Base-by-base conservation (phyloP, 2,888 invertebrate species). In the Helobdella robusta region DNA sequence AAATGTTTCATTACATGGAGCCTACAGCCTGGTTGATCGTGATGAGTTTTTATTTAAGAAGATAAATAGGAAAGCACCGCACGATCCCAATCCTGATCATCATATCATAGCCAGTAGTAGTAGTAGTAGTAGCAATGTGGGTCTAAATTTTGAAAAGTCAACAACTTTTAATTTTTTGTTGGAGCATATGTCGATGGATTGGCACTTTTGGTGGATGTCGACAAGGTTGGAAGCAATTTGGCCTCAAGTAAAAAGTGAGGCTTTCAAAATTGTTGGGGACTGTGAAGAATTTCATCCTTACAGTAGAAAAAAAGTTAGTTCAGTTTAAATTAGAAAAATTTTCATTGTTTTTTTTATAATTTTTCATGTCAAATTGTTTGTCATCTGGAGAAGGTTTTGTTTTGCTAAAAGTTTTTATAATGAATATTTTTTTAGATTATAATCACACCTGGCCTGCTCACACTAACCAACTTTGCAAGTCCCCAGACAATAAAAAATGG, bases 161-260 rank as follows among this genome's bases (percentile, higher is more conserved):
- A 59, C 59, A 5, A 59, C 36, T 8, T 34, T 35, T 20, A 35
- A 11, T 20, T 35, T 5, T 5, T 44, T 54, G 8, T 48, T 66
- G 34, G 30, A 25, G 18, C 52, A 61, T 23, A 34, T 66, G 60
- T 56, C 40, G 6, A 34, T 30, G 11, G 30, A 59, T 30, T 66
- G 66, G 66, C 63, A 50, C 20, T 66, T 62, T 48, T 61, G 61
- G 64, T 66, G 66, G 66, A 66, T 66, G 15, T 56, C 56, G 40
- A 32, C 20, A 3, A 44, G 64, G 34, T 30, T 66, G n/a, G 28
- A 64, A 36, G 30, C 18, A 15, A 20, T 63, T 35, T 66, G 66
- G 66, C 59, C 63, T 5, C 44, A 58, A 23, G 46, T 66, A n/a
- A 44, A 64, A 25, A 36, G 23, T n/a, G 46, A n/a, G 0, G 58